Base-by-base conservation (phyloP, 1,140 invertebrate species). In the Heliconius himera region DNA sequence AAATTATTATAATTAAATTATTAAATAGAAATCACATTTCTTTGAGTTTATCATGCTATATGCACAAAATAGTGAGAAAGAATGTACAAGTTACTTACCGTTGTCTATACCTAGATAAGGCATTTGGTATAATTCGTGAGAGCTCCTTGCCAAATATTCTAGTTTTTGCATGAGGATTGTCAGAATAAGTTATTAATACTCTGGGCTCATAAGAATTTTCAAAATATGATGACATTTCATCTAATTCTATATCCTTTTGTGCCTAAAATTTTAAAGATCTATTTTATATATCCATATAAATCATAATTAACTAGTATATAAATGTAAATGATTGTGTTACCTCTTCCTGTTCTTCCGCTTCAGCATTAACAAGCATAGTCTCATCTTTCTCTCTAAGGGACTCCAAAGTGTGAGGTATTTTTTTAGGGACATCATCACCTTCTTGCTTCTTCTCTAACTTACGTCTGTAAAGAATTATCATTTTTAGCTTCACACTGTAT, bases 71-170 rank as follows among this genome's bases (percentile, higher is more conserved):
- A 36, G 33, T 36, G 33, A 6, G 33, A 6, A 8, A 36, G 33
- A 36, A 36, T 36, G 33, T 36, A 36, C 41, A 41, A 51, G 49
- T 51, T 2, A 20, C 74, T 82, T 83, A 95, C 94, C 94, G 94
- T 83, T 92, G 92, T 84, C 94, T 91, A 84, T 95, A 95, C 74
- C 93, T 89, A 70, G 94, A 94, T 76, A 94, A 84, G 4, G 98
- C 97, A 93, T 99, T 99, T 18, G 99, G 99, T 87, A 99, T 98
- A 29, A 99, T 97, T 79, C 97, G 96, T 22, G 96, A 97, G 11
- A 99, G 94, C 92, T 99, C 99, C 83, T 97, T 96, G 73, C 98
- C 98, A 95, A 99, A 99, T 88, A 98, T 97, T 87, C 98, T 97
- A 0, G 98, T 99, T 94, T 97, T 98, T 74, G 96, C 96, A 76